These are phyloP conservation scores for Brachionus rubens DNA, from an alignment of 1,140 invertebrate genomes.

Conservation along the genomic window DNA sequence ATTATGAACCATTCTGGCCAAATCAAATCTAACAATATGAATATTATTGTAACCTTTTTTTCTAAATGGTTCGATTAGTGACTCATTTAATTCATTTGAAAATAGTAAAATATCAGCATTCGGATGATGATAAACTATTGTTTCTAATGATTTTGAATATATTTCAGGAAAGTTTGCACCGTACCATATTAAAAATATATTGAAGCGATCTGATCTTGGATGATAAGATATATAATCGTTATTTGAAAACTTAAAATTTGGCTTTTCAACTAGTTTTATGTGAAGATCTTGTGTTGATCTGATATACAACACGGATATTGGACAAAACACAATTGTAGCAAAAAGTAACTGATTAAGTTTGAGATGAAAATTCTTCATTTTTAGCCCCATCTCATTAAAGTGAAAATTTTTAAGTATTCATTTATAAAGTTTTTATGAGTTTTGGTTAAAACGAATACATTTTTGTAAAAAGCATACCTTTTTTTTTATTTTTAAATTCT, in stretches of 20 bases:
- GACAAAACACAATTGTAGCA: too few species aligned
- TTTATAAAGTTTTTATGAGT: too few species aligned
- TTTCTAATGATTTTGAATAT: neutral
- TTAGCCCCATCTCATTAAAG: too few species aligned
- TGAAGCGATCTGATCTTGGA: neutral
- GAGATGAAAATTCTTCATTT: too few species aligned
- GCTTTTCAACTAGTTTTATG: too few species aligned
- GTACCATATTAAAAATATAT: conserved; percentile 13
- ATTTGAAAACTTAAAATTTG: too few species aligned
- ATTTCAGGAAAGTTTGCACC: neutral
- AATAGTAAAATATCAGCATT: neutral
- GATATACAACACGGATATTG: too few species aligned
- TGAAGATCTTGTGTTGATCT: neutral
- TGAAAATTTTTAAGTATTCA: too few species aligned
- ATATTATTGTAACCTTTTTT: neutral
- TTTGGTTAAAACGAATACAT: too few species aligned
- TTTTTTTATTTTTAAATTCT: too few species aligned
- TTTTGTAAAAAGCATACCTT: too few species aligned
- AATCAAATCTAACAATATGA: neutral
- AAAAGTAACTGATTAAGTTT: too few species aligned
- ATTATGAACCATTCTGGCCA: neutral
- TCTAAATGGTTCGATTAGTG: neutral
- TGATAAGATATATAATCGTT: neutral
- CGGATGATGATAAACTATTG: neutral
- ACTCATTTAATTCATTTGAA: neutral